A percentile compares a stretch with the other conserved stretches of the same genome.
Conservation (phyloP, 2,888 invertebrate species). For the Embidobia sp. region DNA sequence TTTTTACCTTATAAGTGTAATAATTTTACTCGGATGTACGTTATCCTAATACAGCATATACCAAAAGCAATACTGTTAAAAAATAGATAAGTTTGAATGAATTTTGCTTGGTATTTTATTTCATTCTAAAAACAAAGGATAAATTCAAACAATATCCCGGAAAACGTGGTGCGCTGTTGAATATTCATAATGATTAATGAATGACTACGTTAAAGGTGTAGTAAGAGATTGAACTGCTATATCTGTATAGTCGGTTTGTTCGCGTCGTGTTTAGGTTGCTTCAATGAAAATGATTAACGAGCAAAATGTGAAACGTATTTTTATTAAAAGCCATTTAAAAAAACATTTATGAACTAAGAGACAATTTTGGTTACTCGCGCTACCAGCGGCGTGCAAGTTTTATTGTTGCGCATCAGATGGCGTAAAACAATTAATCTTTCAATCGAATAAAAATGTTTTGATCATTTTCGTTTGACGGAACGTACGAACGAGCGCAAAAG, state of each 20-base stretch:
- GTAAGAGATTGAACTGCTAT: slow-evolving; percentile 35
- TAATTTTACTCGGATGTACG: too few species aligned
- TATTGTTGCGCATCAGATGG: too few species aligned
- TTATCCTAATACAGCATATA: too few species aligned
- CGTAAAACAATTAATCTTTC: too few species aligned
- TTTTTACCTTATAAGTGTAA: too few species aligned
- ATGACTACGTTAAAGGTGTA: slow-evolving; percentile 32
- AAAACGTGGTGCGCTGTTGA: slow-evolving; percentile 29
- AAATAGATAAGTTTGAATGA: too few species aligned
- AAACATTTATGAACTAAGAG: slow-evolving; percentile 23
- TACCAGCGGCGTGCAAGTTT: too few species aligned
- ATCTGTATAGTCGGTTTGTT: slow-evolving; percentile 30
- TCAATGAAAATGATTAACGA: slow-evolving; percentile 38
- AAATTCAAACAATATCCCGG: slow-evolving; percentile 22
- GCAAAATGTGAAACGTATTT: slow-evolving; percentile 27
- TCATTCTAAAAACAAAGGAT: slow-evolving; percentile 12
- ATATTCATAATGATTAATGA: slow-evolving; percentile 47
- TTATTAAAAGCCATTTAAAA: slow-evolving; percentile 32
- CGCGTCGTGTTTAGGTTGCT: slow-evolving; percentile 29
- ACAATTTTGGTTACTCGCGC: slow-evolving; percentile 15
- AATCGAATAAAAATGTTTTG: too few species aligned
- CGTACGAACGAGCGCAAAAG: slow-evolving; percentile 1
- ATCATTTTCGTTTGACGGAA: neutral
- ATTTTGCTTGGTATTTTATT: neutral
- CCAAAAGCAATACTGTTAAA: too few species aligned